Conservation (phyloP, 2,888 invertebrate species). For the Metacarcinus magister region DNA sequence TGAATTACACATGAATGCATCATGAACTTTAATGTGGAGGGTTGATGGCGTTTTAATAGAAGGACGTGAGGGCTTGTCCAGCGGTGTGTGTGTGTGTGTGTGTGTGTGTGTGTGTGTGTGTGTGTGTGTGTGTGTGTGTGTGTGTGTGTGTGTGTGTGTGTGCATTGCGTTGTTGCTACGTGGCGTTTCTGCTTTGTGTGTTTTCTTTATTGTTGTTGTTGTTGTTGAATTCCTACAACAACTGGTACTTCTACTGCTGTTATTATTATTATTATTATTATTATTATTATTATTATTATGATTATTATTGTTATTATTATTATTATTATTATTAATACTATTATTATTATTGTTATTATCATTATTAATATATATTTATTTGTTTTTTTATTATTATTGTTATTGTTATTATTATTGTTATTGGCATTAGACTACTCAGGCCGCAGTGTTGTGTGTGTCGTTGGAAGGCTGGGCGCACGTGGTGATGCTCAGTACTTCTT, state of each 20-base stretch:
- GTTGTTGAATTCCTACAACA: background rate
- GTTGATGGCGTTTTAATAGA: background rate
- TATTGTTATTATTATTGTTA: too few relatives aligned
- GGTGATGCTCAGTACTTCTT: too few relatives aligned
- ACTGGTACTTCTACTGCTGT: background rate
- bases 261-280: background rate
- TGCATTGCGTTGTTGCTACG: background rate
- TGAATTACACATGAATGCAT: background rate
- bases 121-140: background rate
- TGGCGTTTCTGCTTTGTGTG: background rate
- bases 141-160: conserved; percentile 35
- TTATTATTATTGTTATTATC: background rate
- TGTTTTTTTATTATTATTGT: too few relatives aligned
- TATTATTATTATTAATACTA: background rate
- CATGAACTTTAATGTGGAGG: background rate
- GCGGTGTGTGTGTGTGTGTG: conserved; percentile 40
- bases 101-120: conserved; percentile 58
- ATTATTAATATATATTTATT: too few relatives aligned
- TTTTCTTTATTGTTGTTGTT: background rate
- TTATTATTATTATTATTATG: background rate
- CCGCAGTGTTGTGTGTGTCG: too few relatives aligned
- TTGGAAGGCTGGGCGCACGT: too few relatives aligned
- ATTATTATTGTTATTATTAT: background rate
- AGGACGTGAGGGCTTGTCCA: background rate
- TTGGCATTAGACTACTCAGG: too few relatives aligned